Evolutionary conservation across 2,888 invertebrate genomes (phyloP).

Genomic region (Orthosia incerta): DNA sequence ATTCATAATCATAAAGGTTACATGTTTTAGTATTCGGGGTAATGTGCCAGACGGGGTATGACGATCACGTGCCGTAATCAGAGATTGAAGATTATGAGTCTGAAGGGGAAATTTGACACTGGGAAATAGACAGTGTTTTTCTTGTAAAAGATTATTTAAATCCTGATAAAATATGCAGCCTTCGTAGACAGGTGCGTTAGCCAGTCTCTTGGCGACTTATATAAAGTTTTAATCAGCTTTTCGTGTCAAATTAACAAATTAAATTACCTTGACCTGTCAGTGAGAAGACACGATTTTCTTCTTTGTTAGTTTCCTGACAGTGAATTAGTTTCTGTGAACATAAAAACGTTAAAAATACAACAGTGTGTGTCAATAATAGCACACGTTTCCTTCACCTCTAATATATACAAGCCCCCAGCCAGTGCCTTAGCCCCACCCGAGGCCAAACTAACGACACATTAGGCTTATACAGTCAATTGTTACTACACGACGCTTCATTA

Average conservation of each 20-base stretch:
- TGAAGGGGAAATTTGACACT: constrained; percentile 16
- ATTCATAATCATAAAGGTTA: constrained; percentile 59
- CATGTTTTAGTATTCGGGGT: constrained; percentile 55
- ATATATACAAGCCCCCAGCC: constrained; percentile 24
- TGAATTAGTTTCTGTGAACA: neutral
- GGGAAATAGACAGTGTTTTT: constrained; percentile 1
- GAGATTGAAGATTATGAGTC: constrained; percentile 45
- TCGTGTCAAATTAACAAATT: neutral
- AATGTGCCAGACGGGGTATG: constrained; percentile 41
- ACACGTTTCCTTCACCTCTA: constrained; percentile 7
- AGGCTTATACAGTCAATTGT: constrained; percentile 57
- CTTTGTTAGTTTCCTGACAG: neutral
- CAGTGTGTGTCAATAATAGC: neutral
- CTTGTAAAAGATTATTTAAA: neutral
- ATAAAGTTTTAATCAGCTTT: neutral
- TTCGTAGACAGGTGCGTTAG: neutral
- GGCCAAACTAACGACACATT: constrained; percentile 57
- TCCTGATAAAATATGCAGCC: neutral
- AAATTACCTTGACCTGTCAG: neutral
- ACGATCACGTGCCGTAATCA: constrained; percentile 51
- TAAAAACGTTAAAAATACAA: neutral
- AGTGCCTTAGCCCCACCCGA: constrained; percentile 37
- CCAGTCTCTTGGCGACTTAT: too few relatives aligned
- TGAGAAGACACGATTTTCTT: neutral
- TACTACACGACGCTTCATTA: constrained; percentile 56